Evolutionary conservation across 2,797 vertebrate species (phyloP), one percentile per base, ranked within the genome.

Genomic region (Pelochelys cantorii): DNA sequence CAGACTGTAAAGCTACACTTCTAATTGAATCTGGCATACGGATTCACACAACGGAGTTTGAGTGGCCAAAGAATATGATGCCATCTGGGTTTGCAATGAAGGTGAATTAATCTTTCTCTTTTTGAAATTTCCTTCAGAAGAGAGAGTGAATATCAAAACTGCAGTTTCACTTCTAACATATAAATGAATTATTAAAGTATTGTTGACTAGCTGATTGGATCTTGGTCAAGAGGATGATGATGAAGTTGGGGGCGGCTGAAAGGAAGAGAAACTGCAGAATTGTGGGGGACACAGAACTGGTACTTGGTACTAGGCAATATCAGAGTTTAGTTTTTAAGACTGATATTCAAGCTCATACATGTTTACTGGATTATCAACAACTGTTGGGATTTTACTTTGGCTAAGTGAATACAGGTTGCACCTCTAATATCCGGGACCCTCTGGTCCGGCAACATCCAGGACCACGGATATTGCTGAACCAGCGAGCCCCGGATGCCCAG

Each of bases 11-110:
- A 98, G 99, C 98, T 82, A 97, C 99, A 1, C 97, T 99, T 92
- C 98, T 99, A 94, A 96, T 99, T 22, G 99, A 99, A 81, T 99
- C 99, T 10, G 99, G 99, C 5, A 99, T 99, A 78, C 98, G 99
- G 68, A 98, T 99, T 93, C 99, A 99, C 97, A 98, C 98, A 1
- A 99, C 99, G 1, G 99, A 99, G 96, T 99, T 99, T 11, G 99
- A 99, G 96, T 99, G 99, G 99, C 99, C 99, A 2, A 99, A 99
- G 95, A 99, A 99, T 96, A 97, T 99, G 97, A 99, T 99, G 99
- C 99, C 99, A 0, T 99, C 99, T 1, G 98, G 99, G 93, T 99
- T 99, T 97, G 99, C 99, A 7, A 99, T 99, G 99, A 99, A 99
- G 98, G 99, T 99, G 98, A 98, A 89, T 59, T 25, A 78, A 48